Evolutionary conservation across 2,797 vertebrate species (phyloP).

Genomic region (Yasuhikotakia modesta): DNA sequence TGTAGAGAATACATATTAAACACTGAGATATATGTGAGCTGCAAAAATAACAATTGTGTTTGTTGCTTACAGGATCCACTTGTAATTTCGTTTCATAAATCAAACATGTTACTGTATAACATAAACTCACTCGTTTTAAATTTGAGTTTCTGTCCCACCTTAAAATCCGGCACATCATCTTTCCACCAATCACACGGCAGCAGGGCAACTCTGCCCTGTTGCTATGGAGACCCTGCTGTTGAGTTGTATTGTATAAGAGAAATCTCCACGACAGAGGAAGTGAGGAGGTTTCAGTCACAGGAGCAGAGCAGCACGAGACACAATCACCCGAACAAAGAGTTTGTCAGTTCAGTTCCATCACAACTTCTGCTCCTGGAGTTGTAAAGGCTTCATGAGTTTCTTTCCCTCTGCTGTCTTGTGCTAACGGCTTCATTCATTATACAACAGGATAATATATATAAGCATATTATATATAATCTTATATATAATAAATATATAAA

Average conservation of each 20-base stretch:
- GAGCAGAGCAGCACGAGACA: slow-evolving; percentile 14
- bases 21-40: not conserved
- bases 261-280: too few relatives aligned
- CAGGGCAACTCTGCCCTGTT: slow-evolving; percentile 74
- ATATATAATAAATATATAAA: too few relatives aligned
- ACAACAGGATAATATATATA: slow-evolving; percentile 37
- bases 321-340: too few relatives aligned
- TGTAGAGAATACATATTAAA: slow-evolving; percentile 16
- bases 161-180: slow-evolving; percentile 48
- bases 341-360: too few relatives aligned
- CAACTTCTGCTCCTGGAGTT: not conserved
- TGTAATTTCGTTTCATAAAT: not conserved
- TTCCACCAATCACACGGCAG: slow-evolving; percentile 67
- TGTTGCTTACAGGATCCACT: not conserved
- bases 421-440: slow-evolving; percentile 31
- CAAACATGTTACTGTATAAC: not conserved
- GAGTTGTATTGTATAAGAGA: slow-evolving; percentile 71
- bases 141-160: slow-evolving; percentile 47
- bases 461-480: too few relatives aligned
- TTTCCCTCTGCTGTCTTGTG: slow-evolving; percentile 20
- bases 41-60: not conserved
- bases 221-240: slow-evolving; percentile 80
- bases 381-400: slow-evolving; percentile 49
- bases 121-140: slow-evolving; percentile 1
- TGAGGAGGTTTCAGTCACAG: slow-evolving; percentile 26